These are phyloP conservation scores for Synanceia verrucosa DNA, from an alignment of 2,797 vertebrate genomes.

Conservation along the genomic window DNA sequence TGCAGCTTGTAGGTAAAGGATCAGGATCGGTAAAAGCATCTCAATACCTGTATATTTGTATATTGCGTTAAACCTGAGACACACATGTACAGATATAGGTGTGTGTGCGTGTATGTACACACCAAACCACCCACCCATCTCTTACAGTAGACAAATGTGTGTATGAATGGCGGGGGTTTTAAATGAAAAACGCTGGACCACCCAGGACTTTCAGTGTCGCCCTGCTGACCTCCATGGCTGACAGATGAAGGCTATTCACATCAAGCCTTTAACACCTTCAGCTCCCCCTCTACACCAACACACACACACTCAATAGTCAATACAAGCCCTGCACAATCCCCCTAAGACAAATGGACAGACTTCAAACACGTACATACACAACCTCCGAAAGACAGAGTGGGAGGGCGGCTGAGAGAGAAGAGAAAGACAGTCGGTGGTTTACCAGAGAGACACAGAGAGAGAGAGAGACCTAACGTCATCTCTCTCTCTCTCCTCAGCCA, in stretches of 20 bases:
- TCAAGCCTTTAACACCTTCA: conserved; percentile 75
- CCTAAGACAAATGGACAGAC: conserved; percentile 79
- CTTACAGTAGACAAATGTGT: conserved; percentile 70
- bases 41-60: conserved; percentile 5
- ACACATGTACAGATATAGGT: background rate
- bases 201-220: conserved; percentile 68
- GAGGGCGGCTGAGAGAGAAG: conserved; percentile 46
- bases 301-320: conserved; percentile 65
- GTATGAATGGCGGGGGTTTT: conserved; percentile 67
- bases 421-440: conserved; percentile 61
- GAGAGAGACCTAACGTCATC: conserved; percentile 53
- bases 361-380: conserved; percentile 76
- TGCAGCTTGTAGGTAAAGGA: too few relatives aligned
- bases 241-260: conserved; percentile 79
- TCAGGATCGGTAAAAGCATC: background rate
- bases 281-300: conserved; percentile 29
- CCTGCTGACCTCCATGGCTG: conserved; percentile 64
- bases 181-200: conserved; percentile 71
- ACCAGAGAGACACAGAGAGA: conserved; percentile 41
- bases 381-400: conserved; percentile 66
- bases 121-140: conserved; percentile 46
- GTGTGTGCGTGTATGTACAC: background rate
- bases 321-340: conserved; percentile 72
- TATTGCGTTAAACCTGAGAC: background rate
- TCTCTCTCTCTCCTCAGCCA: conserved; percentile 18